Evolutionary conservation across 2,888 invertebrate species (phyloP), one percentile per base, ranked within the genome.

Genomic region (Macroteleia sp.): DNA sequence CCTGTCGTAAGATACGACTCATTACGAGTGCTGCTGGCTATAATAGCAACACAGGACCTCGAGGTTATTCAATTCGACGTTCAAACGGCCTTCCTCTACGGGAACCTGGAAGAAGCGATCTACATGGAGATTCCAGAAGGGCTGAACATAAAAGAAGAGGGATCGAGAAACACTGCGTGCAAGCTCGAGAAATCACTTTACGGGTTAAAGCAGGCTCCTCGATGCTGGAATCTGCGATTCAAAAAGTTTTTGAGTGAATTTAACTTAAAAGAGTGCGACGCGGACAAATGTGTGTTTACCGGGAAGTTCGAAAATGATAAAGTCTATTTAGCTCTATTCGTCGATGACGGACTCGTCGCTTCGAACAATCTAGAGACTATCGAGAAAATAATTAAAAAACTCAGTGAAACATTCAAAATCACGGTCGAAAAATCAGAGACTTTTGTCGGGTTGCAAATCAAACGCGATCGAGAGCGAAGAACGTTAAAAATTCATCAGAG

Each of bases 391-490:
- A 34, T 80, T 0, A 25, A 25, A 1, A 34, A 42, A 34, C 44
- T 79, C 14, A 42, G 48, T n/a, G 70, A 17, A 9, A 44, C 56
- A 28, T 80, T 77, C 39, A 57, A 79, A 20, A 59, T 81, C 3
- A 74, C 41, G 10, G 12, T 62, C 16, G 32, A 39, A 5, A 64
- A 64, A 6, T 46, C 59, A n/a, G 42, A 71, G 6, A 20, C 46
- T n/a, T 82, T 80, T 50, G 56, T 75, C 8, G 78, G 79, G 44
- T 32, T 81, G 6, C 62, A 81, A 52, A 81, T 81, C 12, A 64
- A 69, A 17, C 44, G 64, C 41, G 22, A 69, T 56, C 34, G 59
- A 50, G 57, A 30, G 0, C 22, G 52, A 1, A 46, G 36, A 41
- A 52, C 50, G 1, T 28, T 80, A 6, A 74, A 79, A 46, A 39